A percentile compares a stretch with the other conserved stretches of the same genome.
phyloP scores from a whole-genome alignment of 2,113 vertebrate species.

The Coptodon rendalli region DNA sequence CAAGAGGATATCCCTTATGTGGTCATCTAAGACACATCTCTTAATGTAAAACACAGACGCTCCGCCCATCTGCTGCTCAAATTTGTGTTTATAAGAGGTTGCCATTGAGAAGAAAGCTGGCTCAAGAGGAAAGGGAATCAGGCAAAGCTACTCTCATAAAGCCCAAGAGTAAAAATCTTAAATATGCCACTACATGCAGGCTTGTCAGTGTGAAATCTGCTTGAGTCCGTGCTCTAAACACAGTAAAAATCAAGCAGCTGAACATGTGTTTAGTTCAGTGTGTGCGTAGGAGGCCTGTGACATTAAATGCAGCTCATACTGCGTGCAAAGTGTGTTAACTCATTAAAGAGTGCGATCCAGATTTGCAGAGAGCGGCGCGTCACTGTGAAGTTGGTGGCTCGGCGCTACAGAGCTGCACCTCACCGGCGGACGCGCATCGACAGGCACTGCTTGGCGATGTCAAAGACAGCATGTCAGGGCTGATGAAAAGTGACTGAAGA shows the following conservation, averaged over 20 bases:
- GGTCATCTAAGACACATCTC: background rate
- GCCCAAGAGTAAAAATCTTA: background rate
- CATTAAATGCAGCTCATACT: conserved; percentile 6
- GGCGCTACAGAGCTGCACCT: background rate
- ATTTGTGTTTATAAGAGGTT: background rate
- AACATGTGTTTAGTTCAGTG: background rate
- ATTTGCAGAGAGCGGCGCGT: background rate
- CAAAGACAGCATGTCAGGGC: conserved; percentile 6
- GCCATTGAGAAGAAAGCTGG: background rate
- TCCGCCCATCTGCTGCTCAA: background rate
- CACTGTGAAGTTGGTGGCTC: background rate
- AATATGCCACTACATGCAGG: background rate
- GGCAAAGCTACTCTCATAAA: background rate
- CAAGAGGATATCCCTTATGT: background rate
- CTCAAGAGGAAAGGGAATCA: background rate
- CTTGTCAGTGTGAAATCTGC: background rate
- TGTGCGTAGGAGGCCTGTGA: background rate
- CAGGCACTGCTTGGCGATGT: background rate
- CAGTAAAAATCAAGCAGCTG: background rate
- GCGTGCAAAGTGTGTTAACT: conserved; percentile 22
- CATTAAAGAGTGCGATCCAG: conserved; percentile 16
- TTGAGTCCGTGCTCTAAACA: background rate
- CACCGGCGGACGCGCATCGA: background rate
- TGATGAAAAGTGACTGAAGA: conserved; percentile 49
- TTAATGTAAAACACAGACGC: background rate